Conservation (phyloP, 2,797 vertebrate genomes). For the Neosalanx taihuensis region DNA sequence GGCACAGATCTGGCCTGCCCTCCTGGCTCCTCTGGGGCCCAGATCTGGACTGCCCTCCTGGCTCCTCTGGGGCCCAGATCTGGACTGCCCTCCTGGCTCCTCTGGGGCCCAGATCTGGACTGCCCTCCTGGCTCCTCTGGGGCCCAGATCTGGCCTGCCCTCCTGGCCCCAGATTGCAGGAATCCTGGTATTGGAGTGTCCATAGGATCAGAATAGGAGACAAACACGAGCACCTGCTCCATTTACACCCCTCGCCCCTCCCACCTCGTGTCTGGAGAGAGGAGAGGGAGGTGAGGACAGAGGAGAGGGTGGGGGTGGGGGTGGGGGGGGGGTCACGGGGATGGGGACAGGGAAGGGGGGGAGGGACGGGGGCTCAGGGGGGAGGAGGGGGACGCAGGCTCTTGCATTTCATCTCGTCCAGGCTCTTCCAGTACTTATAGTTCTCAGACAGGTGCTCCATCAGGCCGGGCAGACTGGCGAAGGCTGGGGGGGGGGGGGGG, state of each 20-base stretch:
- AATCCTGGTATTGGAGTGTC: slow-evolving; percentile 18
- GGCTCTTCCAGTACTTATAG: slow-evolving; percentile 94
- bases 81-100: too few relatives aligned
- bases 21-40: too few relatives aligned
- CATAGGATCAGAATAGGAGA: slow-evolving; percentile 30
- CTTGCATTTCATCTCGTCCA: slow-evolving; percentile 92
- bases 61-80: too few relatives aligned
- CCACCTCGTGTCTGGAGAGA: slow-evolving; percentile 9
- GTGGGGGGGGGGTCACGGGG: slow-evolving; percentile 76
- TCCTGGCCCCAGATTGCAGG: neutral
- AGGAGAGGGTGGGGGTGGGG: slow-evolving; percentile 68
- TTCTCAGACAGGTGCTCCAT: slow-evolving; percentile 92
- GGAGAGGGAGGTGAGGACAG: slow-evolving; percentile 45
- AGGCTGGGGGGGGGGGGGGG: slow-evolving; percentile 70
- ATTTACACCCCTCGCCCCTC: slow-evolving; percentile 6
- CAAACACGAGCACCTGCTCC: slow-evolving; percentile 9
- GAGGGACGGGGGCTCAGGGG: slow-evolving; percentile 59
- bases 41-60: too few relatives aligned
- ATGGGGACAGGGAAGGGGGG: slow-evolving; percentile 30
- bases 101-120: neutral
- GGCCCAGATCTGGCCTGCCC: neutral
- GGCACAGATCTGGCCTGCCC: too few relatives aligned
- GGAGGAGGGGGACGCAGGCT: slow-evolving; percentile 82
- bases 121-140: neutral
- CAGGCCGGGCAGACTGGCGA: slow-evolving; percentile 88